A percentile compares a stretch with the other conserved stretches of the same genome.
Conservation (phyloP, 2,113 vertebrate genomes). For the Lycaon pictus region DNA sequence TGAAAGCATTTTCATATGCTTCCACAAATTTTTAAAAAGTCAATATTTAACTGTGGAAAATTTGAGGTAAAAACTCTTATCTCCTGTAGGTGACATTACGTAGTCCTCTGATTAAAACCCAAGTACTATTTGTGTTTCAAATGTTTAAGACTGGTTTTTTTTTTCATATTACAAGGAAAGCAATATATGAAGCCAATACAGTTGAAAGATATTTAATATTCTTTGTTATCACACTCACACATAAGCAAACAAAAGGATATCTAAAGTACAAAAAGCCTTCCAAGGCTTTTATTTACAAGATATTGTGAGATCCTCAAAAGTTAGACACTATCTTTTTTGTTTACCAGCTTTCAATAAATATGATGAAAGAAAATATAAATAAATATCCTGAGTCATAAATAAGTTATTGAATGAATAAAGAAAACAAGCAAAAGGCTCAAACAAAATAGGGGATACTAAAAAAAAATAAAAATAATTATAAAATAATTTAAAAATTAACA, state of each 20-base stretch:
- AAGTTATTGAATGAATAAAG: background rate
- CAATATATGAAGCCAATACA: background rate
- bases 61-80: background rate
- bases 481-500: no score
- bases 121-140: background rate
- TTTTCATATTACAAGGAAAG: background rate
- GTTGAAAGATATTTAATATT: background rate
- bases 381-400: background rate
- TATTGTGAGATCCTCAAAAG: background rate
- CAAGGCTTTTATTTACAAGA: background rate
- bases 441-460: background rate
- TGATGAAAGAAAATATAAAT: conserved; percentile 9
- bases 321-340: background rate
- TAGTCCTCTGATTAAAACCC: background rate
- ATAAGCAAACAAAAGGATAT: background rate
- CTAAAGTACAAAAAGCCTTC: background rate
- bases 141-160: background rate
- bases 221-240: background rate
- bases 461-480: no score
- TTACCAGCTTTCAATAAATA: background rate
- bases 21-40: background rate
- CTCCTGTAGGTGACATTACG: background rate
- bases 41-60: background rate
- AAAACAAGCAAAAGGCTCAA: background rate
- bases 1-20: background rate